Conservation (phyloP, 2,113 vertebrate genomes). For the Heterochromis multidens region DNA sequence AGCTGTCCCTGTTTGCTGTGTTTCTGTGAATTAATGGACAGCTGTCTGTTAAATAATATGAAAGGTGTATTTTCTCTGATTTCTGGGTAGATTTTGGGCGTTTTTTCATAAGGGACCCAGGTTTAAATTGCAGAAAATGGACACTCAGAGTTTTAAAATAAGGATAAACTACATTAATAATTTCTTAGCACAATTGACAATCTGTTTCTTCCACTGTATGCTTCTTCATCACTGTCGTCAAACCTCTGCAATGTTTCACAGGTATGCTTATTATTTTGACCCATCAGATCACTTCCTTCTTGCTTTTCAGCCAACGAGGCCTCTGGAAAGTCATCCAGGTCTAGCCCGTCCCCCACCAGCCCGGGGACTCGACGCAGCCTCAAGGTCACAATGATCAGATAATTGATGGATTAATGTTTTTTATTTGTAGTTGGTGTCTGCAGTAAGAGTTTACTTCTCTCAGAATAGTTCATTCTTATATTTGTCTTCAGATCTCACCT, state of each 20-base stretch:
- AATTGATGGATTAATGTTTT: neutral
- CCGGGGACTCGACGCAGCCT: conserved; percentile 83
- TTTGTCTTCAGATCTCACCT: conserved; percentile 74
- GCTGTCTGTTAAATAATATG: neutral
- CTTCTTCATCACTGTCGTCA: neutral
- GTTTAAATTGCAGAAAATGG: neutral
- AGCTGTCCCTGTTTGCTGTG: neutral
- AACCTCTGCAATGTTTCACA: neutral
- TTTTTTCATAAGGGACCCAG: neutral
- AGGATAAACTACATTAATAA: neutral
- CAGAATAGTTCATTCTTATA: rapidly evolving
- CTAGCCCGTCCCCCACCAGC: conserved; percentile 88
- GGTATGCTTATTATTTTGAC: neutral
- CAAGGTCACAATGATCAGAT: conserved; percentile 77
- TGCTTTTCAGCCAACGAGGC: conserved; percentile 81
- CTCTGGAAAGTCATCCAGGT: conserved; percentile 82
- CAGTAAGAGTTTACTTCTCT: neutral
- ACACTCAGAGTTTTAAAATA: neutral
- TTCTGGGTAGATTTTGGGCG: neutral
- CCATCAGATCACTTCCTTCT: neutral
- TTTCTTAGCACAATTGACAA: neutral
- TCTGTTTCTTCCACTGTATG: neutral
- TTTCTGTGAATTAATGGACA: neutral
- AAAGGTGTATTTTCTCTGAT: neutral
- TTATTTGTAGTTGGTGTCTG: neutral